Evolutionary conservation across 2,888 invertebrate genomes (phyloP).

Genomic region (Bombyx huttoni): DNA sequence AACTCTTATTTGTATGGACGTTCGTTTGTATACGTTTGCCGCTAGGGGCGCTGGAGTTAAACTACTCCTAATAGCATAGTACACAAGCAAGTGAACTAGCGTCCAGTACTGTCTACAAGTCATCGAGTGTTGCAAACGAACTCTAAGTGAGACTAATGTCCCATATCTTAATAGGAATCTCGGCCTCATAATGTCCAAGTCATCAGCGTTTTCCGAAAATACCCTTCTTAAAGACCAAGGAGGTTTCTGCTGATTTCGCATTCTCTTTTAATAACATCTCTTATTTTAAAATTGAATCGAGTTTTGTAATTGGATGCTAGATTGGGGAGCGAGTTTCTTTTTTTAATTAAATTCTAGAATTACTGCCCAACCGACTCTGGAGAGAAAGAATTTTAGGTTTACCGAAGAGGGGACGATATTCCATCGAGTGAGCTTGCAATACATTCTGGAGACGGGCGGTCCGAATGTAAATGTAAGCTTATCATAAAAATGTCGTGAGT

Average conservation of each 20-base stretch:
- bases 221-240: slow-evolving; percentile 33
- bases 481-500: too few species aligned
- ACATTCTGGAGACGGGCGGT: too few species aligned
- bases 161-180: slow-evolving; percentile 68
- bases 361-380: not conserved
- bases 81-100: slow-evolving; percentile 3
- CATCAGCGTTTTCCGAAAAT: slow-evolving; percentile 65
- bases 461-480: too few species aligned
- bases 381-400: not conserved
- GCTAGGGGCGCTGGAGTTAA: too few species aligned
- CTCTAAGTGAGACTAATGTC: slow-evolving; percentile 54
- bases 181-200: slow-evolving; percentile 59
- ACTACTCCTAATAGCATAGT: too few species aligned
- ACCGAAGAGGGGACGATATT: too few species aligned
- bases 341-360: not conserved
- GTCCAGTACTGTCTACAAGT: slow-evolving; percentile 10
- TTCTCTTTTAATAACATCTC: slow-evolving; percentile 45
- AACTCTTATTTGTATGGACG: too few species aligned
- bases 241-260: slow-evolving; percentile 43
- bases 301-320: slow-evolving; percentile 20
- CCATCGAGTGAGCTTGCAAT: too few species aligned
- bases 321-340: not conserved
- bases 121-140: slow-evolving; percentile 20
- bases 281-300: slow-evolving; percentile 31
- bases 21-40: too few species aligned